These are phyloP conservation scores for Portevinia maculata DNA, from an alignment of 2,888 invertebrate species.

Conservation along the genomic window DNA sequence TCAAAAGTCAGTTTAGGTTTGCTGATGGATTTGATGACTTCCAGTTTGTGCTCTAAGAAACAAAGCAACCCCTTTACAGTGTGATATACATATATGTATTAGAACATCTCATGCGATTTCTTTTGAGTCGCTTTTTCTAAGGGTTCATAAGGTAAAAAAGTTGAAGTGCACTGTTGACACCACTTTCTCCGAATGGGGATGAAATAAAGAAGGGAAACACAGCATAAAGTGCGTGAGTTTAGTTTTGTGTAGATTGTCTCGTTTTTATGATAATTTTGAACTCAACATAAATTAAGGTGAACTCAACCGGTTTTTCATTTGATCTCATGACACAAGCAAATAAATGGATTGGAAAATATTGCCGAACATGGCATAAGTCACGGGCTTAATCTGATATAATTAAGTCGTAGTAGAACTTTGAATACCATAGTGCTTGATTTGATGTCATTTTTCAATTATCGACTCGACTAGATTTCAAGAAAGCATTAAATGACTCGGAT, in stretches of 20 bases:
- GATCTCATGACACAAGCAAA: neutral
- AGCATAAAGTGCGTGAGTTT: conserved; percentile 20
- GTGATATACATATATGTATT: too few species aligned
- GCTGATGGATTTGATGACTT: conserved; percentile 38
- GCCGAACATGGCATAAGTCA: too few species aligned
- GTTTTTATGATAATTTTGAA: conserved; percentile 40
- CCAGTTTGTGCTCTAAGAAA: neutral
- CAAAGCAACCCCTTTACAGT: conserved; percentile 29
- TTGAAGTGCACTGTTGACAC: conserved; percentile 57
- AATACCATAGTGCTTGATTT: too few species aligned
- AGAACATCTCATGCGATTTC: conserved; percentile 31
- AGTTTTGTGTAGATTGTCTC: conserved; percentile 33
- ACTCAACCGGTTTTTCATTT: conserved; percentile 18
- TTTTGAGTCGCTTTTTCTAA: conserved; percentile 26
- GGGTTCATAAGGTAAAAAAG: conserved; percentile 58
- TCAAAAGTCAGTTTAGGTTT: conserved; percentile 53
- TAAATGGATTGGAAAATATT: neutral
- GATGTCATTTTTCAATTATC: too few species aligned
- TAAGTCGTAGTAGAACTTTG: too few species aligned
- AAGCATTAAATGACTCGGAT: too few species aligned
- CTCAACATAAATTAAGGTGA: neutral
- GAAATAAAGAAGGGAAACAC: neutral
- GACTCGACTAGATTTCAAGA: too few species aligned
- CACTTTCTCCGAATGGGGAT: conserved; percentile 40
- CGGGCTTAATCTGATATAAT: too few species aligned